Conservation (phyloP, 2,888 invertebrate species). For the Nephrotoma appendiculata region DNA sequence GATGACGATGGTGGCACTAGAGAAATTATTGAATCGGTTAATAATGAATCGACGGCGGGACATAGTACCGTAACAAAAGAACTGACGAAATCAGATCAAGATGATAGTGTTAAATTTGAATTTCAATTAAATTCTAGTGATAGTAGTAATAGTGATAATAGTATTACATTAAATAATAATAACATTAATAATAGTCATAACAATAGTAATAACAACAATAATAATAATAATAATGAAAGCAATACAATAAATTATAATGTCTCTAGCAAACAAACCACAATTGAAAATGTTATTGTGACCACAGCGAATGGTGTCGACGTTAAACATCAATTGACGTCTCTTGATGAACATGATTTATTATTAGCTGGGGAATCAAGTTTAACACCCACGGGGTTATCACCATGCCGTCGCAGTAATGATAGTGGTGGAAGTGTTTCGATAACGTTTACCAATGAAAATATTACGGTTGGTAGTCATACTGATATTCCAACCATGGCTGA, state of each 20-base stretch:
- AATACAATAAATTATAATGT: not conserved
- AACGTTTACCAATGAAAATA: not conserved
- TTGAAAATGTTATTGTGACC: not conserved
- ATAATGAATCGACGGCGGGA: not conserved
- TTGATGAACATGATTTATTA: not conserved
- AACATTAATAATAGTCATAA: not conserved
- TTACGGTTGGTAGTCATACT: not conserved
- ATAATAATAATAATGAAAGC: not conserved
- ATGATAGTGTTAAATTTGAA: not conserved
- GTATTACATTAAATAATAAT: not conserved
- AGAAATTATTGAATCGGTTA: not conserved
- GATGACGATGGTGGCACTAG: not conserved
- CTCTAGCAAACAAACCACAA: not conserved
- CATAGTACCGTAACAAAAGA: not conserved
- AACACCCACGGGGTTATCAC: slow-evolving; percentile 1
- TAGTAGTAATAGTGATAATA: not conserved
- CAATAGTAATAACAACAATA: not conserved
- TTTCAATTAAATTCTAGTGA: not conserved
- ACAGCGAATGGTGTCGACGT: not conserved
- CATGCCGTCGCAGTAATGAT: not conserved
- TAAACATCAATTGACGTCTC: not conserved
- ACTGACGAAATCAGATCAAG: not conserved
- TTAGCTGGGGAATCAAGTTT: not conserved
- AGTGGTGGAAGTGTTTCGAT: not conserved
- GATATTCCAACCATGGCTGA: slow-evolving; percentile 15